Percentiles rank a stretch among this genome's conserved stretches.
phyloP scores from a whole-genome alignment of 2,797 vertebrate species.

The Selene dorsalis region DNA sequence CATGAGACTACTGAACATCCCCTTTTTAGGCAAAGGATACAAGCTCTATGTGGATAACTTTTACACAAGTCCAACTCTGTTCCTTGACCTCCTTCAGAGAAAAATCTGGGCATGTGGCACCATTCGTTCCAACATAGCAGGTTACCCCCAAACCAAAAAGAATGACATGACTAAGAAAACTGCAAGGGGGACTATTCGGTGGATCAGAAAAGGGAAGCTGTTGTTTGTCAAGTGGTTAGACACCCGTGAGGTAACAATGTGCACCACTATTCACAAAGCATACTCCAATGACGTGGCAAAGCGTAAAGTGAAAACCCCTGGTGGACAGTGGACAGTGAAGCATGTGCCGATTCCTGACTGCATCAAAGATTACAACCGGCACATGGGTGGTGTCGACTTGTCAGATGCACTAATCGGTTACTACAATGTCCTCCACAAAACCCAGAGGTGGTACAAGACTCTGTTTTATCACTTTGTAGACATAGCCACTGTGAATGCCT shows the following conservation, averaged over 20 bases:
- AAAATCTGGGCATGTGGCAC: slow-evolving; percentile 74
- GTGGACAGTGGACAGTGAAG: slow-evolving; percentile 56
- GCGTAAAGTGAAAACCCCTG: slow-evolving; percentile 52
- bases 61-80: slow-evolving; percentile 78
- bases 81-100: slow-evolving; percentile 63
- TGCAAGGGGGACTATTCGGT: slow-evolving; percentile 64
- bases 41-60: slow-evolving; percentile 80
- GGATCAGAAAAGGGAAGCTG: slow-evolving; percentile 62
- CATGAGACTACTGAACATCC: slow-evolving; percentile 67
- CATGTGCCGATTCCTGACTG: slow-evolving; percentile 63
- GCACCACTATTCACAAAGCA: slow-evolving; percentile 69
- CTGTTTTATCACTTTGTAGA: slow-evolving; percentile 80
- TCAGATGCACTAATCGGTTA: slow-evolving; percentile 78
- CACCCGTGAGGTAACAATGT: slow-evolving; percentile 67
- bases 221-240: slow-evolving; percentile 74
- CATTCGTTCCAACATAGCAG: slow-evolving; percentile 48
- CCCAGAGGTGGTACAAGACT: slow-evolving; percentile 78
- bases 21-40: slow-evolving; percentile 76
- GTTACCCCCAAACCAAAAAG: slow-evolving; percentile 46
- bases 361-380: slow-evolving; percentile 74
- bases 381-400: slow-evolving; percentile 81
- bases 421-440: slow-evolving; percentile 79
- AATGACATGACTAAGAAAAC: slow-evolving; percentile 55
- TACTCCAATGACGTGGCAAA: slow-evolving; percentile 42
- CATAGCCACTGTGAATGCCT: slow-evolving; percentile 77